phyloP scores from a whole-genome alignment of 1,140 invertebrate species.

The Grapholita molesta region DNA sequence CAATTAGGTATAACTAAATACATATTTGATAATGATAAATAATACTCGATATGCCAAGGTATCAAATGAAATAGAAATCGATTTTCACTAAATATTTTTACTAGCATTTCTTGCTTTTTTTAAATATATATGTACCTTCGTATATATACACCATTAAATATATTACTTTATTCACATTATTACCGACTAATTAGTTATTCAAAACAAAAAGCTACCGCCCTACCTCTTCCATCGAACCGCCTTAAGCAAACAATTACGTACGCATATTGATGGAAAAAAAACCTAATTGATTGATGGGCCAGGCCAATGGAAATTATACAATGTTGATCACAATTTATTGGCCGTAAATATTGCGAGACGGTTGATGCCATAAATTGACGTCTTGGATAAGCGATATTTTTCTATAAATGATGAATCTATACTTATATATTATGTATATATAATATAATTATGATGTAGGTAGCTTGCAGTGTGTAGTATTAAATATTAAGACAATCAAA shows the following conservation, averaged over 20 bases:
- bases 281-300: conserved; percentile 1
- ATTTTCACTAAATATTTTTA: too few relatives aligned
- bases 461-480: too few relatives aligned
- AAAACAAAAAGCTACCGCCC: not conserved
- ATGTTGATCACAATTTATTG: conserved; percentile 17
- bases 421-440: not conserved
- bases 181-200: not conserved
- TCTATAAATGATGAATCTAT: not conserved
- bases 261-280: conserved; percentile 10
- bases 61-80: too few relatives aligned
- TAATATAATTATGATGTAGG: too few relatives aligned
- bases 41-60: too few relatives aligned
- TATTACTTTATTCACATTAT: too few relatives aligned
- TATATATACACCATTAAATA: too few relatives aligned
- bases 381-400: not conserved
- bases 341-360: conserved; percentile 7
- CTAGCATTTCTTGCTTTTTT: too few relatives aligned
- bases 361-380: conserved; percentile 3
- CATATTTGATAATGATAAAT: too few relatives aligned
- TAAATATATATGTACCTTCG: too few relatives aligned
- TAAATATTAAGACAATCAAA: too few relatives aligned
- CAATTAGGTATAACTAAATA: too few relatives aligned
- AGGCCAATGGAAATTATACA: conserved; percentile 13
- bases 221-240: not conserved
- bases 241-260: not conserved